Percentiles rank a stretch among this genome's conserved stretches.
Evolutionary conservation across 2,888 invertebrate genomes (phyloP).

Genomic region (Erebia ligea): DNA sequence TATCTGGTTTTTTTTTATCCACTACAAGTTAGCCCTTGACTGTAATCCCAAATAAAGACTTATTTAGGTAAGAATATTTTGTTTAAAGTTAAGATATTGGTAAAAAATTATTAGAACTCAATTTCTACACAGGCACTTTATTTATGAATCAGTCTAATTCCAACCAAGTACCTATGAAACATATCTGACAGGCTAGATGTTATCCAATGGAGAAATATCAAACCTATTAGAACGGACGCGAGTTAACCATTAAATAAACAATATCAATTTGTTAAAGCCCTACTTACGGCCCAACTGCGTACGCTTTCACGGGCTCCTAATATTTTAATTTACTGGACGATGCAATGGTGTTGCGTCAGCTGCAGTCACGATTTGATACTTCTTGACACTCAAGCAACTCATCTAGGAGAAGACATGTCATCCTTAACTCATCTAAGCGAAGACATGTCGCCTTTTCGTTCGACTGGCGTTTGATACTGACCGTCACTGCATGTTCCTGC

Average conservation of each 20-base stretch:
- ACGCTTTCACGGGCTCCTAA: constrained; percentile 34
- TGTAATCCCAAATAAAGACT: no score
- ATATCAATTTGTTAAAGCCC: constrained; percentile 35
- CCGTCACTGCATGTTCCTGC: no score
- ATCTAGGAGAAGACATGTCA: neutral
- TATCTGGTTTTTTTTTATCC: no score
- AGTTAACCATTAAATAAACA: constrained; percentile 32
- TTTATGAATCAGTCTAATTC: neutral
- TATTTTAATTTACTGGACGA: constrained; percentile 39
- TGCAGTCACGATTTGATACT: constrained; percentile 37
- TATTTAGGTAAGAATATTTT: no score
- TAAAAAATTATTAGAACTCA: neutral
- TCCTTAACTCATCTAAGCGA: no score
- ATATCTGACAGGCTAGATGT: constrained; percentile 21
- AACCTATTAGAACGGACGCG: constrained; percentile 33
- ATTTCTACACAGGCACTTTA: neutral
- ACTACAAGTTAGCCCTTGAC: no score
- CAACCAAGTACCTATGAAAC: constrained; percentile 10
- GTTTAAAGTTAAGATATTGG: no score
- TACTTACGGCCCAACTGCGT: constrained; percentile 30
- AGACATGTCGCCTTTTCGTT: no score
- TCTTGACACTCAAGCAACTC: neutral
- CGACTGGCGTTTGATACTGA: no score
- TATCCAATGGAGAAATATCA: constrained; percentile 26
- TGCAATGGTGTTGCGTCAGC: constrained; percentile 39